phyloP scores from a whole-genome alignment of 2,888 invertebrate genomes.

The Heliconius hortense region DNA sequence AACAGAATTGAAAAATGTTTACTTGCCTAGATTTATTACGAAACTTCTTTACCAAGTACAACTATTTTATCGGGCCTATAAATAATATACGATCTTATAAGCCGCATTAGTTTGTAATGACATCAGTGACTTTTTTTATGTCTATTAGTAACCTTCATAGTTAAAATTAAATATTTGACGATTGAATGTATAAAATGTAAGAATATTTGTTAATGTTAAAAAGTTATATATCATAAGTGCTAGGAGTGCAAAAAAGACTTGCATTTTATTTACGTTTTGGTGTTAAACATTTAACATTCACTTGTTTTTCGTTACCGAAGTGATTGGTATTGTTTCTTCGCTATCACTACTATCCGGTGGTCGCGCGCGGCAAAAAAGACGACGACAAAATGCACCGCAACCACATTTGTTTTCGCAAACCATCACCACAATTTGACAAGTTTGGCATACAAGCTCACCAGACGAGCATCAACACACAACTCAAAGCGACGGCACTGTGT shows the following conservation, averaged over 20 bases:
- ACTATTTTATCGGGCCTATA: conserved; percentile 20
- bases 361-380: conserved; percentile 64
- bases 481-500: conserved; percentile 51
- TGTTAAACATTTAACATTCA: conserved; percentile 36
- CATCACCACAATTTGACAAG: conserved; percentile 26
- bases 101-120: conserved; percentile 46
- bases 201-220: not conserved
- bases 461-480: conserved; percentile 44
- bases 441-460: conserved; percentile 28
- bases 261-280: conserved; percentile 27
- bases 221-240: not conserved
- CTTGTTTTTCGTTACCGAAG: conserved; percentile 56
- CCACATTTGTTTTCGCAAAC: conserved; percentile 51
- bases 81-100: conserved; percentile 30
- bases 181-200: not conserved
- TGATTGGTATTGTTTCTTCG: conserved; percentile 54
- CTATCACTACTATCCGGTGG: conserved; percentile 50
- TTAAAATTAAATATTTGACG: conserved; percentile 55
- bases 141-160: conserved; percentile 50
- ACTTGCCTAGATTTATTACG: not conserved
- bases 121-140: conserved; percentile 48
- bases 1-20: not conserved
- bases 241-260: conserved; percentile 14
- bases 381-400: conserved; percentile 67
- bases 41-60: not conserved